phyloP scores from a whole-genome alignment of 2,888 invertebrate species.

The Papilio protenor region DNA sequence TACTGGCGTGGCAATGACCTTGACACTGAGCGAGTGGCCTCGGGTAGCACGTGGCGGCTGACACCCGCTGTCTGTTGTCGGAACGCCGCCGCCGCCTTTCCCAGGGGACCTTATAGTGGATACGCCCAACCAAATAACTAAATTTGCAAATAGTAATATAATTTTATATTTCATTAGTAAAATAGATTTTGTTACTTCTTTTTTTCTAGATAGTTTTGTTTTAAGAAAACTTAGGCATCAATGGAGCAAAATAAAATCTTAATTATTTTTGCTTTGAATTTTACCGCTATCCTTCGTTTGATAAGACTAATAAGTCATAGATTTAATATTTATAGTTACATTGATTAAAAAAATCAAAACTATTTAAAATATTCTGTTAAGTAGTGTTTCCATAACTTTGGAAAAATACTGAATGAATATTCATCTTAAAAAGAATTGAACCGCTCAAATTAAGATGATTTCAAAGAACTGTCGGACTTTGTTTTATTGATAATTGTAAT shows the following conservation, averaged over 20 bases:
- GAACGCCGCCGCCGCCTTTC: slow-evolving; percentile 84
- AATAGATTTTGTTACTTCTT: not conserved
- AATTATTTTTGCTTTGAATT: not conserved
- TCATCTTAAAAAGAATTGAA: not conserved
- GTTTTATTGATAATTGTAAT: not conserved
- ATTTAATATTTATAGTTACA: no score
- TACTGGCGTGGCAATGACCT: slow-evolving; percentile 84
- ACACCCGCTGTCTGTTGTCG: slow-evolving; percentile 84
- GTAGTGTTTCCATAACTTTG: not conserved
- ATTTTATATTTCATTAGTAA: not conserved
- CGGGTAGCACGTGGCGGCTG: slow-evolving; percentile 85
- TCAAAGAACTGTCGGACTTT: not conserved
- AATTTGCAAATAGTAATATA: slow-evolving; percentile 47
- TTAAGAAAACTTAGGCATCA: not conserved
- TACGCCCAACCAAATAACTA: slow-evolving; percentile 61
- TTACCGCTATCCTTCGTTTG: not conserved
- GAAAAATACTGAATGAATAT: not conserved
- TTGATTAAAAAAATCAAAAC: no score
- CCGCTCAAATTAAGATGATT: not conserved
- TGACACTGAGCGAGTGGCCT: slow-evolving; percentile 85
- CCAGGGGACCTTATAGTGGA: slow-evolving; percentile 83
- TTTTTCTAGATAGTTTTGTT: not conserved
- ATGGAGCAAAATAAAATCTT: not conserved
- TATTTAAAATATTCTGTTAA: not conserved
- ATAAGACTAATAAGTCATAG: no score